Evolutionary conservation across 2,113 vertebrate genomes (phyloP).

Genomic region (Chlorodrepanis virens): DNA sequence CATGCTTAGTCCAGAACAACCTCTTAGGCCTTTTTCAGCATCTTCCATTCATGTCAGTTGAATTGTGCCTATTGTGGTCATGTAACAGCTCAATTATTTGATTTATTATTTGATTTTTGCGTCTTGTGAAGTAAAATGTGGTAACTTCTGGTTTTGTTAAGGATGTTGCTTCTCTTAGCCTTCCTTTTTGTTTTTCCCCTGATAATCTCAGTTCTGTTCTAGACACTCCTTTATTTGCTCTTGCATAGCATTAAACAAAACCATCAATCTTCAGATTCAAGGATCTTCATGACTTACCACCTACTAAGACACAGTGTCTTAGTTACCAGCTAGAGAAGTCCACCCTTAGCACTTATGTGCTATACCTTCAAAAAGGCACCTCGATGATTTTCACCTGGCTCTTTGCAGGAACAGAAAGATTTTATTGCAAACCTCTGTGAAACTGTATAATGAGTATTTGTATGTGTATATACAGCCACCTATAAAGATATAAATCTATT

Average conservation of each 20-base stretch:
- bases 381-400: not conserved
- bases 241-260: not conserved
- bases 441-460: not conserved
- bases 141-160: not conserved
- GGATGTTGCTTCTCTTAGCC: not conserved
- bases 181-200: not conserved
- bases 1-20: not conserved
- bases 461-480: not conserved
- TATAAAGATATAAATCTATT: not conserved
- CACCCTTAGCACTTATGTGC: fast-evolving
- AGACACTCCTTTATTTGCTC: not conserved
- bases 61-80: not conserved
- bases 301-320: not conserved
- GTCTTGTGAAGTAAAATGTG: not conserved
- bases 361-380: not conserved
- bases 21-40: not conserved
- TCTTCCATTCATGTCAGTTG: not conserved
- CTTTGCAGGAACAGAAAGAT: not conserved
- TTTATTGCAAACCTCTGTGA: not conserved
- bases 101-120: not conserved
- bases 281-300: not conserved
- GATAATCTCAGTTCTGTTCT: not conserved
- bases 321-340: not conserved
- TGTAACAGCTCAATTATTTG: not conserved
- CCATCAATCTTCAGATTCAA: not conserved